Percentiles rank a stretch among this genome's conserved stretches.
Conservation (phyloP, 1,140 invertebrate genomes). For the Doryteuthis pealeii region DNA sequence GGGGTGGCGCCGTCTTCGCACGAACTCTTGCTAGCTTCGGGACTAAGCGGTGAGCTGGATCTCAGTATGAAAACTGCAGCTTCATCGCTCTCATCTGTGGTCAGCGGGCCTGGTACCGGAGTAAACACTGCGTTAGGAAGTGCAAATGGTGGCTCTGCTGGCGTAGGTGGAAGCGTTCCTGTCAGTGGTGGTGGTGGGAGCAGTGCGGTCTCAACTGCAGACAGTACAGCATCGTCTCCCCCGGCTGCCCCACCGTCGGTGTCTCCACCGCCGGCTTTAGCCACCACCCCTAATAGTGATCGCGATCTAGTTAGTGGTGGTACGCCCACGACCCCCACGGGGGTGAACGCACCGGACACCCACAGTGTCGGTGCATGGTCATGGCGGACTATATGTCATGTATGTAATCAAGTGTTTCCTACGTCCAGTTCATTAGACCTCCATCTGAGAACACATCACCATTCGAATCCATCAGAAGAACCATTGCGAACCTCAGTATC, state of each 20-base stretch:
- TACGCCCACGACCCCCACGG: constrained; percentile 14
- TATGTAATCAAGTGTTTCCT: constrained; percentile 59
- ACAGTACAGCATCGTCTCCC: not conserved
- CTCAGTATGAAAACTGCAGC: constrained; percentile 47
- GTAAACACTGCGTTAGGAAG: not conserved
- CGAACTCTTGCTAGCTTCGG: constrained; percentile 21
- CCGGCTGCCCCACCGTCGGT: constrained; percentile 23
- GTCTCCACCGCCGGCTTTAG: constrained; percentile 24
- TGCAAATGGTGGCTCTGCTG: not conserved
- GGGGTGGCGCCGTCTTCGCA: constrained; percentile 15
- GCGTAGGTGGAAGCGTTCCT: not conserved
- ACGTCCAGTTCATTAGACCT: constrained; percentile 55
- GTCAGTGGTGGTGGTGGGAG: not conserved
- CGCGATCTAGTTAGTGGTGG: constrained; percentile 8
- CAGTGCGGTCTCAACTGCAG: not conserved
- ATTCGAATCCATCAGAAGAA: not conserved
- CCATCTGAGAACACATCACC: constrained; percentile 55
- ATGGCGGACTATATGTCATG: constrained; percentile 55
- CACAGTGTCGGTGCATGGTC: constrained; percentile 40
- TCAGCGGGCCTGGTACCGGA: not conserved
- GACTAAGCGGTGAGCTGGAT: constrained; percentile 45
- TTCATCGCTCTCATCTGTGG: constrained; percentile 28
- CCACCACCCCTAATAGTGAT: constrained; percentile 19
- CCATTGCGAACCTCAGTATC: not conserved
- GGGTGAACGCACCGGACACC: constrained; percentile 18